Evolutionary conservation across 2,888 invertebrate species (phyloP).

Genomic region (Heliconius ethilla): DNA sequence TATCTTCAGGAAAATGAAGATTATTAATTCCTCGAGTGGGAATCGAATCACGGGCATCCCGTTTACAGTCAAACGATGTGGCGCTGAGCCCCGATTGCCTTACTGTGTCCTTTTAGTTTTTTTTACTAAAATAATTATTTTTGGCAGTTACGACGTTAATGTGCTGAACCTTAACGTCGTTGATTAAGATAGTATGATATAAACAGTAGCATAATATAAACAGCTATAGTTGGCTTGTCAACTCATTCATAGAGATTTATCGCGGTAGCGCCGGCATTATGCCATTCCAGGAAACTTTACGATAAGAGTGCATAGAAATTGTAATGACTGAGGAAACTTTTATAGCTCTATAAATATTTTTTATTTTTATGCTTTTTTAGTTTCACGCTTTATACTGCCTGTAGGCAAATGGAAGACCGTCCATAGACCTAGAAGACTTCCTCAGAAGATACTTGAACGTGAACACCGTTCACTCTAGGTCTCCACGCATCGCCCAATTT

Average conservation of each 20-base stretch:
- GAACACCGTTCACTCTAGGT: no score
- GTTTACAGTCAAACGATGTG: not conserved
- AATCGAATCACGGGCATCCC: not conserved
- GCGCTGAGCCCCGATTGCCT: not conserved
- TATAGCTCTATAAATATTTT: not conserved
- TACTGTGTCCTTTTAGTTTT: not conserved
- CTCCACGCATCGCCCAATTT: no score
- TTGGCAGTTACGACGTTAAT: not conserved
- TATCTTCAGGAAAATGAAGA: not conserved
- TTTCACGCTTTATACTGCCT: not conserved
- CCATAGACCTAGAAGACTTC: no score
- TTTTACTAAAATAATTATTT: not conserved
- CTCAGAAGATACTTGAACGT: no score
- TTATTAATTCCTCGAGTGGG: not conserved
- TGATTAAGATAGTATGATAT: not conserved
- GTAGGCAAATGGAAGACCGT: not conserved
- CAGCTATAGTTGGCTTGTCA: constrained; percentile 58
- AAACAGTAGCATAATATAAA: constrained; percentile 46
- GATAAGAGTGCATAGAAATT: constrained; percentile 32
- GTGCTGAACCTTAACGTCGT: no score
- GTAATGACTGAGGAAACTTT: constrained; percentile 42
- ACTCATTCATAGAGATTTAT: constrained; percentile 73
- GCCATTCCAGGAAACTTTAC: constrained; percentile 34
- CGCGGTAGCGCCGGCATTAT: constrained; percentile 51
- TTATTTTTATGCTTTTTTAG: not conserved